Conservation (phyloP, 2,888 invertebrate genomes). For the Plagodis pulveraria region DNA sequence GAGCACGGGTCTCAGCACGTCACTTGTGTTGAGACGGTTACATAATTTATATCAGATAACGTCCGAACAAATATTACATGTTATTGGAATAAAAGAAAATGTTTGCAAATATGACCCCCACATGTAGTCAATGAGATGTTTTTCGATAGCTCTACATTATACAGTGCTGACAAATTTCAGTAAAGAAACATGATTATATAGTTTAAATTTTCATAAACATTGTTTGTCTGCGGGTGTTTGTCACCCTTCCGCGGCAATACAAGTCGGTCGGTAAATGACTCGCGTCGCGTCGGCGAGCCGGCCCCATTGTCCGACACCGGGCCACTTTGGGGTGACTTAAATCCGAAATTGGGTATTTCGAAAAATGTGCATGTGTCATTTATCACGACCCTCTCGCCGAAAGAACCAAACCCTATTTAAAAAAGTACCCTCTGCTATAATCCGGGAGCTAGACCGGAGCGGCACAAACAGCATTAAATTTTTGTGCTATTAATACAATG, state of each 20-base stretch:
- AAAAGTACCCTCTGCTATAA: slow-evolving; percentile 78
- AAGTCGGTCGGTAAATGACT: slow-evolving; percentile 73
- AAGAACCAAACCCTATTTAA: slow-evolving; percentile 83
- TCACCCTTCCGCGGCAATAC: slow-evolving; percentile 29
- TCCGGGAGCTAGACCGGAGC: slow-evolving; percentile 69
- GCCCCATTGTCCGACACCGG: slow-evolving; percentile 74
- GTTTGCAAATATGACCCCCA: too few relatives aligned
- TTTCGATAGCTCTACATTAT: too few relatives aligned
- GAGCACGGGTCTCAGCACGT: too few relatives aligned
- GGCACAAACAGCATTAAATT: slow-evolving; percentile 82
- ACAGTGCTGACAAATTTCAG: too few relatives aligned
- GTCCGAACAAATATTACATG: too few relatives aligned
- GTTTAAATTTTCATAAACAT: too few relatives aligned
- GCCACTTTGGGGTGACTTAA: slow-evolving; percentile 86
- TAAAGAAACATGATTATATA: too few relatives aligned
- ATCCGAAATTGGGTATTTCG: slow-evolving; percentile 86
- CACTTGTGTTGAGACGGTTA: too few relatives aligned
- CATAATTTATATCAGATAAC: too few relatives aligned
- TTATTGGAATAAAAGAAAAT: too few relatives aligned
- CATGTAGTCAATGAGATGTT: too few relatives aligned
- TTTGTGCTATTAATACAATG: slow-evolving; percentile 79
- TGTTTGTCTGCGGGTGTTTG: slow-evolving; percentile 34
- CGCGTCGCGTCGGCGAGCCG: slow-evolving; percentile 46
- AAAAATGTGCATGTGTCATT: slow-evolving; percentile 86
- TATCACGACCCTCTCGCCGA: slow-evolving; percentile 80